These are phyloP conservation scores for Odontamblyopus rebecca DNA, from an alignment of 2,797 vertebrate species.

Conservation along the genomic window DNA sequence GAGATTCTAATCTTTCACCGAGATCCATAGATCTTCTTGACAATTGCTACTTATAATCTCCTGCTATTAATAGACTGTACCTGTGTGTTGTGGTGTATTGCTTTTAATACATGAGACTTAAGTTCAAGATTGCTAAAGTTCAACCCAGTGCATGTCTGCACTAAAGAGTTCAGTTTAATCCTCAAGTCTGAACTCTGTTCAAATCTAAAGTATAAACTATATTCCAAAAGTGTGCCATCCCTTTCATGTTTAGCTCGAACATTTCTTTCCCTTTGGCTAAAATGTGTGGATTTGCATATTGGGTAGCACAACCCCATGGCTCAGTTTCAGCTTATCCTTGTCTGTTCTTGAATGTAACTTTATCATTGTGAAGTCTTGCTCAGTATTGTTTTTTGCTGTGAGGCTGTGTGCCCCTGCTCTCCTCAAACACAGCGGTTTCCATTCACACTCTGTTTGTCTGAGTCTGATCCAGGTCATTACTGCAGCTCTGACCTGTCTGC, in stretches of 20 bases:
- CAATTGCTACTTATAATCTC: too few relatives aligned
- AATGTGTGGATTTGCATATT: not conserved
- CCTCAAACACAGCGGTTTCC: conserved; percentile 18
- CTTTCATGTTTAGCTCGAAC: not conserved
- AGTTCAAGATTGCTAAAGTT: too few relatives aligned
- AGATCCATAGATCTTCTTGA: too few relatives aligned
- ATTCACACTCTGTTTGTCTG: conserved; percentile 19
- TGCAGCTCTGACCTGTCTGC: not conserved
- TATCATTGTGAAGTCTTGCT: conserved; percentile 7
- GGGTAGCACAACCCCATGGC: not conserved
- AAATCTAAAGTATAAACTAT: not conserved
- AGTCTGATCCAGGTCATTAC: conserved; percentile 8
- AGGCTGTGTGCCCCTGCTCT: not conserved
- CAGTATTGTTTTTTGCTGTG: conserved; percentile 3
- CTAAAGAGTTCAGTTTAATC: too few relatives aligned
- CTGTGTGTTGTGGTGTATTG: too few relatives aligned
- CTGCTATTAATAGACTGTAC: too few relatives aligned
- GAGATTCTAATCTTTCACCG: too few relatives aligned
- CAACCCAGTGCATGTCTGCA: too few relatives aligned
- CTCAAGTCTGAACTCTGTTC: too few relatives aligned
- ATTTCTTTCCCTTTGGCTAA: not conserved
- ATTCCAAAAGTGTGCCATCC: not conserved
- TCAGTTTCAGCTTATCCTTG: not conserved
- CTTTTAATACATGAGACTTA: too few relatives aligned
- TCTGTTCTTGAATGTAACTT: not conserved